Evolutionary conservation across 2,797 vertebrate genomes (phyloP).

Genomic region (Sciurus carolinensis): DNA sequence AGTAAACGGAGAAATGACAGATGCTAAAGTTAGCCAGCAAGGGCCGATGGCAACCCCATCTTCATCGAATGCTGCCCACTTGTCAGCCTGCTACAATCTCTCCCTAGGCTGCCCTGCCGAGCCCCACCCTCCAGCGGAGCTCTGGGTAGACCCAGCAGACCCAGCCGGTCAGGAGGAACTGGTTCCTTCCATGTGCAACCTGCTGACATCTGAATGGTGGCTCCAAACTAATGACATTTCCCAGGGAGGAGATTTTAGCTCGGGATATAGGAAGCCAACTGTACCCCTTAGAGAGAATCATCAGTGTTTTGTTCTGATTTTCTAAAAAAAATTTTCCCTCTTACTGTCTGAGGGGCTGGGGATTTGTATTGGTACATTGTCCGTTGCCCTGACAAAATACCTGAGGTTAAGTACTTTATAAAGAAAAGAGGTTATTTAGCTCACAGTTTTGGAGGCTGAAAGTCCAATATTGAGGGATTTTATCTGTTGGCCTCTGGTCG

Average conservation of each 20-base stretch:
- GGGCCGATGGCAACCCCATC: not conserved
- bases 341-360: not conserved
- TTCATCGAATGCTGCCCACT: not conserved
- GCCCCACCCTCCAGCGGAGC: not conserved
- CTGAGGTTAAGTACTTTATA: not conserved
- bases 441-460: not conserved
- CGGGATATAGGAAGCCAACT: not conserved
- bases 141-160: not conserved
- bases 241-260: not conserved
- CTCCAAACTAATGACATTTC: not conserved
- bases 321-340: not conserved
- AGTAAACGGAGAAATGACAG: not conserved
- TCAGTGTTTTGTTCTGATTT: not conserved
- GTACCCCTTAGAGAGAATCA: not conserved
- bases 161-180: not conserved
- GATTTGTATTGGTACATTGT: not conserved
- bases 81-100: not conserved
- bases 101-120: not conserved
- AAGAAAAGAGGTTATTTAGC: not conserved
- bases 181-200: not conserved
- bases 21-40: not conserved
- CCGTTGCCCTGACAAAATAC: not conserved
- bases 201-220: not conserved
- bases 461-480: not conserved
- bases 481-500: not conserved